Conservation (phyloP, 1,140 invertebrate genomes). For the Rhopalosiphum maidis region DNA sequence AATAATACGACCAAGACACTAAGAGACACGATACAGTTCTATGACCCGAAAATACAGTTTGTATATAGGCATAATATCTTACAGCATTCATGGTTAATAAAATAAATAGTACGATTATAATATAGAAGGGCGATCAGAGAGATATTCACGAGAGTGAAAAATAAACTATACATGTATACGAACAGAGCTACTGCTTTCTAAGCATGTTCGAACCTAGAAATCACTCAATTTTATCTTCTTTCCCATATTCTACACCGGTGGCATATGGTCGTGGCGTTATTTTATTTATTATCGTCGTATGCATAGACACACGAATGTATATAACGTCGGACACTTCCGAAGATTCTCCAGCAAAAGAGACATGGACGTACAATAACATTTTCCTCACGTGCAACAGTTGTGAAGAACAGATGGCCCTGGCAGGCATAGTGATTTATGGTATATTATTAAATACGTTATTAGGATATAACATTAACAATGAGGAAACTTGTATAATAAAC, state of each 20-base stretch:
- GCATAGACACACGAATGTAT: background rate
- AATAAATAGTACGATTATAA: background rate
- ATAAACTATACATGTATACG: background rate
- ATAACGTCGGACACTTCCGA: background rate
- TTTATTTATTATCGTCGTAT: background rate
- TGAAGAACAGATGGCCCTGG: background rate
- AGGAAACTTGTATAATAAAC: background rate
- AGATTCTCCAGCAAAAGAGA: background rate
- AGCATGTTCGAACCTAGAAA: background rate
- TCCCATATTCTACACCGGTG: background rate
- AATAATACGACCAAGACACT: background rate
- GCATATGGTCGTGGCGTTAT: background rate
- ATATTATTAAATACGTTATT: background rate
- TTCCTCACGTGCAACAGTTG: background rate
- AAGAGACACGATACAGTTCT: background rate
- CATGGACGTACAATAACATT: background rate
- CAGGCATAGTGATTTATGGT: background rate
- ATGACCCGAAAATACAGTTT: background rate
- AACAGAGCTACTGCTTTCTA: background rate
- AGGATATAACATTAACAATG: background rate
- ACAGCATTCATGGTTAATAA: background rate
- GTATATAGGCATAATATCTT: background rate
- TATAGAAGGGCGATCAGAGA: background rate
- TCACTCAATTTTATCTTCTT: background rate
- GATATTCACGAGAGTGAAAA: background rate